Percentiles rank a stretch among this genome's conserved stretches.
These are phyloP conservation scores for Pyrgus malvae DNA, from an alignment of 2,888 invertebrate species.

Conservation along the genomic window DNA sequence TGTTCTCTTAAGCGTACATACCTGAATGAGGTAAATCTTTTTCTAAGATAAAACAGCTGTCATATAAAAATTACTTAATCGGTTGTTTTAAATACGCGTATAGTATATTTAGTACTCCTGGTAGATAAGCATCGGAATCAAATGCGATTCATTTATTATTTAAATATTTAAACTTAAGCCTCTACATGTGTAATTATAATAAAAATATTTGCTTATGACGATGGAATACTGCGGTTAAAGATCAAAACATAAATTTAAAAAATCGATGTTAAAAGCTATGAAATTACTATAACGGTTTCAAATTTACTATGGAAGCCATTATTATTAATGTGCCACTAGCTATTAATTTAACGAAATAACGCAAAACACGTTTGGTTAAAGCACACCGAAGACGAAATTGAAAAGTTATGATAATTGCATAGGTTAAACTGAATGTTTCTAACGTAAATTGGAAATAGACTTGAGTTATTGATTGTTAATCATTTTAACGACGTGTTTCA, in stretches of 20 bases:
- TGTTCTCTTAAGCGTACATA: too few relatives aligned
- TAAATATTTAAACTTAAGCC: too few relatives aligned
- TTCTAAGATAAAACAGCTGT: too few relatives aligned
- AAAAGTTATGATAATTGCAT: conserved; percentile 25
- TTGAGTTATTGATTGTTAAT: conserved; percentile 16
- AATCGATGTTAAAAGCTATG: conserved; percentile 10
- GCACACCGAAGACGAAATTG: conserved; percentile 13
- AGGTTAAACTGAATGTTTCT: conserved; percentile 6
- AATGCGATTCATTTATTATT: too few relatives aligned
- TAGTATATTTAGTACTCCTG: too few relatives aligned
- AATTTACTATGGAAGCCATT: not conserved
- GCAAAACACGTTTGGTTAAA: conserved; percentile 4
- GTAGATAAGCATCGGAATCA: too few relatives aligned
- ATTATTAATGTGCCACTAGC: conserved; percentile 10
- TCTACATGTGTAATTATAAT: too few relatives aligned
- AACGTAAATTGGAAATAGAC: conserved; percentile 4
- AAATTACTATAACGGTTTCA: conserved; percentile 13
- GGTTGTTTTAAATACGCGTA: too few relatives aligned
- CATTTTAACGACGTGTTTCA: conserved; percentile 1
- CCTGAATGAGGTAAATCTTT: too few relatives aligned
- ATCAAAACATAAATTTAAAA: conserved; percentile 10
- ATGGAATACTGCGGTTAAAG: not conserved
- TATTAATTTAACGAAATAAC: conserved; percentile 17
- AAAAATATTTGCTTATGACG: not conserved
- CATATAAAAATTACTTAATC: too few relatives aligned